Base-by-base conservation (phyloP, 2,888 invertebrate genomes). In the Callosobruchus maculatus region DNA sequence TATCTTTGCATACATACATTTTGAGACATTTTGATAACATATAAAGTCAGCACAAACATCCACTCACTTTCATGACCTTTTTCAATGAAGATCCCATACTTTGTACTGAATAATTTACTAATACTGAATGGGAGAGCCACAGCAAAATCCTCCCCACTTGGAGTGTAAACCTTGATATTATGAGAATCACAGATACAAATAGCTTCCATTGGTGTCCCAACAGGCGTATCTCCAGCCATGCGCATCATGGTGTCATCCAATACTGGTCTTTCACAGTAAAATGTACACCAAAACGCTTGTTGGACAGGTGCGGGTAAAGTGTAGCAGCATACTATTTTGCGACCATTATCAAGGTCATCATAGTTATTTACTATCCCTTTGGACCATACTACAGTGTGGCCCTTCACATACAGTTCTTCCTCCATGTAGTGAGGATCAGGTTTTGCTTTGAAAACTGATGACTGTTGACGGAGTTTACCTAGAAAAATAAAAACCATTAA, bases 351-450 rank as follows among this genome's bases (percentile, higher is more conserved):
- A 2, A 79, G 73, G 74, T 87, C 86, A 13, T 89, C 88, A 0
- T 88, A 79, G 81, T 89, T 90, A 73, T 89, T 90, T 20, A 90
- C 86, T 67, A 91, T 83, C 20, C 91, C 92, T 88, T 90, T 90
- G 13, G 92, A 93, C 94, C 95, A 95, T 49, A 97, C 91, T 2
- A 95, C 96, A 21, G 95, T 94, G 83, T 94, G 92, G 0, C 94
- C 95, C 81, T 92, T 93, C 0, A 95, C 91, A 89, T 96, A 97
- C 72, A 97, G 87, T 85, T 97, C 97, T 84, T 97, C 97, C 86
- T 97, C 97, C 80, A 84, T 91, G 90, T 82, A 87, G 71, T 88
- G 84, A 79, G 79, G 76, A 71, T 79, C 76, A 22, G 77, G 68
- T 77, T 80, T 81, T 18, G 79, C 77, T 70, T 66, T 70, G 67